Evolutionary conservation across 2,888 invertebrate genomes (phyloP).

Genomic region (Chrysina gloriosa): DNA sequence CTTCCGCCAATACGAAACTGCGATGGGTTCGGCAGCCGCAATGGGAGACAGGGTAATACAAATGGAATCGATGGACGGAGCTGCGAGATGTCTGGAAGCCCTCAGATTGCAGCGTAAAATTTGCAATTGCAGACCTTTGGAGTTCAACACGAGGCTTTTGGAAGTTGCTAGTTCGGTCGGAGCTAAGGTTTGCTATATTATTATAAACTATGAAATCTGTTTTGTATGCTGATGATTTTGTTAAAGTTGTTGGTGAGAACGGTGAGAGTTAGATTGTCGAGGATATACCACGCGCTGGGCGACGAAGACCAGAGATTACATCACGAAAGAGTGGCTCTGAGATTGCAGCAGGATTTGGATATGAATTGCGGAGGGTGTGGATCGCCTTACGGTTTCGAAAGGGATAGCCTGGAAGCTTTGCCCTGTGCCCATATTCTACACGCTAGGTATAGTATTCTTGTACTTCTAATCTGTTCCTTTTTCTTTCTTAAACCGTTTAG

Average conservation of each 20-base stretch:
- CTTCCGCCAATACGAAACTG: slow-evolving; percentile 86
- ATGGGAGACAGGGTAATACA: slow-evolving; percentile 86
- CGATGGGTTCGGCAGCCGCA: slow-evolving; percentile 84
- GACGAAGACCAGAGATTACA: slow-evolving; percentile 83
- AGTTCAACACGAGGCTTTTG: slow-evolving; percentile 84
- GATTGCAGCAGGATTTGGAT: slow-evolving; percentile 76
- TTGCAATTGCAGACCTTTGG: slow-evolving; percentile 87
- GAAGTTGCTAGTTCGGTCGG: slow-evolving; percentile 89
- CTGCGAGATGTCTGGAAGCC: slow-evolving; percentile 83
- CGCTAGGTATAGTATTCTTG: slow-evolving; percentile 72
- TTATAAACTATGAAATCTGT: too few relatives aligned
- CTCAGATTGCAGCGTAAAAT: slow-evolving; percentile 83
- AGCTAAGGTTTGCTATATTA: too few relatives aligned
- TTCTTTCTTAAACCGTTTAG: background rate
- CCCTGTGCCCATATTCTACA: slow-evolving; percentile 91
- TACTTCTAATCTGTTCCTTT: background rate
- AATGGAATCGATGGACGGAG: slow-evolving; percentile 92
- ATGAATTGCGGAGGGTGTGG: slow-evolving; percentile 87
- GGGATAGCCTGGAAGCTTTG: slow-evolving; percentile 81
- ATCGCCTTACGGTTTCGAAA: slow-evolving; percentile 79
- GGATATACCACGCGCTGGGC: slow-evolving; percentile 84
- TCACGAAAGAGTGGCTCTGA: slow-evolving; percentile 77
- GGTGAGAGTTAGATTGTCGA: slow-evolving; percentile 80
- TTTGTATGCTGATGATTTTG: too few relatives aligned
- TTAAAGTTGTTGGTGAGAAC: slow-evolving; percentile 80